phyloP scores from a whole-genome alignment of 1,140 invertebrate species.

The Subanguina moxae region DNA sequence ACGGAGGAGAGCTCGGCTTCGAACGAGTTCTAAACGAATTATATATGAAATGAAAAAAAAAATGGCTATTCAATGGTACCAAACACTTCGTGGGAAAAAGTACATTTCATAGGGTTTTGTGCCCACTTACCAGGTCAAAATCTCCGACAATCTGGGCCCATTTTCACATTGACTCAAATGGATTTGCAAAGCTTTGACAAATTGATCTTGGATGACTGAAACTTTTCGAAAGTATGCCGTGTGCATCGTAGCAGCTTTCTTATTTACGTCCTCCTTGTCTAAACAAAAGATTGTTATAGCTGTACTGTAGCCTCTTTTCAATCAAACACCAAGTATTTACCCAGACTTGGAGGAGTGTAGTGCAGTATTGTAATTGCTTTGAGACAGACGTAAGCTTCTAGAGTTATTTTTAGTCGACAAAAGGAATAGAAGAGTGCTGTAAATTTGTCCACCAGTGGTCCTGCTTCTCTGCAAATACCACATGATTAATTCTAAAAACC shows the following conservation, averaged over 20 bases:
- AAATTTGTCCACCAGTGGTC: conserved; percentile 59
- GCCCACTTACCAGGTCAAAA: conserved; percentile 45
- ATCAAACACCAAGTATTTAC: conserved; percentile 10
- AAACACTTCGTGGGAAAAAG: conserved; percentile 11
- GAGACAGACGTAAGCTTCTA: conserved; percentile 60
- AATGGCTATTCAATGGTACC: too few relatives aligned
- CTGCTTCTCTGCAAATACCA: conserved; percentile 60
- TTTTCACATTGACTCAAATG: conserved; percentile 55
- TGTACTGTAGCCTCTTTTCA: background rate
- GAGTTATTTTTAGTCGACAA: conserved; percentile 49
- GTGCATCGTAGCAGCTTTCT: conserved; percentile 7
- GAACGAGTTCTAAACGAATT: too few relatives aligned
- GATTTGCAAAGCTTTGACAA: conserved; percentile 58
- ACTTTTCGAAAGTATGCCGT: conserved; percentile 19
- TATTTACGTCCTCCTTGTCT: conserved; percentile 15
- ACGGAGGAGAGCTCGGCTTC: too few relatives aligned
- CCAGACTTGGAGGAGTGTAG: conserved; percentile 25
- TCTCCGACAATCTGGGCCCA: conserved; percentile 52
- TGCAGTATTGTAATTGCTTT: conserved; percentile 60
- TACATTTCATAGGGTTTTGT: background rate
- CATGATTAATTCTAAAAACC: too few relatives aligned
- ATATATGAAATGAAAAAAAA: background rate
- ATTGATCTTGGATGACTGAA: conserved; percentile 56
- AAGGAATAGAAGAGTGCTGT: conserved; percentile 56
- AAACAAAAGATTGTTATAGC: conserved; percentile 1